Evolutionary conservation across 2,797 vertebrate genomes (phyloP).

Genomic region (Manis javanica): DNA sequence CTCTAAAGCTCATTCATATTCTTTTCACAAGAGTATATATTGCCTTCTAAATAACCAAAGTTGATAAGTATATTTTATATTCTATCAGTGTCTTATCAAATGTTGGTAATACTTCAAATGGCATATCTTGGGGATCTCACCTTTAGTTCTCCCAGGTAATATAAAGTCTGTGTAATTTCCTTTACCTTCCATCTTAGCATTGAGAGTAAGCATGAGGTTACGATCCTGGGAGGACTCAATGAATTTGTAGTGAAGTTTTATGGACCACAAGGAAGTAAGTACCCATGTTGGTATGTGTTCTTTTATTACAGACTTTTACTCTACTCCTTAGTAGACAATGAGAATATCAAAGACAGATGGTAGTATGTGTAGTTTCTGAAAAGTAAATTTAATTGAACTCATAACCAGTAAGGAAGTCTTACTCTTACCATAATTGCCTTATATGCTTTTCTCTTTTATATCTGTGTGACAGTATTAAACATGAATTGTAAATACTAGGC

Average conservation of each 20-base stretch:
- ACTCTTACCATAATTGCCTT: background rate
- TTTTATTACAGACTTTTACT: background rate
- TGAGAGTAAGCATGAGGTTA: slow-evolving; percentile 99
- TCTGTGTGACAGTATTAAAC: background rate
- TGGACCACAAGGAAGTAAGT: slow-evolving; percentile 99
- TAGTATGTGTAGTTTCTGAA: background rate
- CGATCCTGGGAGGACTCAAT: slow-evolving; percentile 98
- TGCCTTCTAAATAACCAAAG: background rate
- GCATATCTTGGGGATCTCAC: background rate
- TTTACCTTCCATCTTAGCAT: slow-evolving; percentile 91
- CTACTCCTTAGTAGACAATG: background rate
- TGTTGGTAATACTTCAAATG: slow-evolving; percentile 25
- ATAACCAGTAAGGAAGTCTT: background rate
- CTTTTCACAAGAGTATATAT: background rate
- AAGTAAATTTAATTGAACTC: background rate
- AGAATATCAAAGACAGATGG: background rate
- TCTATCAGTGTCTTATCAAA: background rate
- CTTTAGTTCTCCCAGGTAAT: background rate
- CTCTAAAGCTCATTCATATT: background rate
- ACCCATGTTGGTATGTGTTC: slow-evolving; percentile 6
- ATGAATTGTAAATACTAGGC: background rate
- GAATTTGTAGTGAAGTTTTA: slow-evolving; percentile 99
- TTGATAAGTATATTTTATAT: background rate
- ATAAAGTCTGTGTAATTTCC: slow-evolving; percentile 78
- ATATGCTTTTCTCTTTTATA: background rate